These are phyloP conservation scores for Lycocerus yunnanus DNA, from an alignment of 2,888 invertebrate species.

Conservation along the genomic window DNA sequence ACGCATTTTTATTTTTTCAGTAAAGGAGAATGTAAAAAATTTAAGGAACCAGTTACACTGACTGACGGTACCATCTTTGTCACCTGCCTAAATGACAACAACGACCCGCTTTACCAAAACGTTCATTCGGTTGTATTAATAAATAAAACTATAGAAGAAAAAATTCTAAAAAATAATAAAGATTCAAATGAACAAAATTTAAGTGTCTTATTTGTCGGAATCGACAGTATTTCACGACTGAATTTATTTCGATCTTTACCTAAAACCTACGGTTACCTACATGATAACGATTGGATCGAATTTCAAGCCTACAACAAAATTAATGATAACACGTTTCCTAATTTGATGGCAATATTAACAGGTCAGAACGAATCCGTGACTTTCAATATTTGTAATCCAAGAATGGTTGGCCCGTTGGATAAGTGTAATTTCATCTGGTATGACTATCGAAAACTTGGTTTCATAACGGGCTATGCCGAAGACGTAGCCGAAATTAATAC, in stretches of 20 bases:
- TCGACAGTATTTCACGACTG: constrained; percentile 83
- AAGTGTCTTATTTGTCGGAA: constrained; percentile 78
- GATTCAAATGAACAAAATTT: constrained; percentile 49
- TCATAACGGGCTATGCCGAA: constrained; percentile 80
- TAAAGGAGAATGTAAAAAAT: constrained; percentile 18
- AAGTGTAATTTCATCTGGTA: constrained; percentile 80
- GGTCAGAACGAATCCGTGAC: constrained; percentile 62
- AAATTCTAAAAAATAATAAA: constrained; percentile 32
- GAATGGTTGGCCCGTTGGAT: constrained; percentile 63
- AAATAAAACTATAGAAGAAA: constrained; percentile 55
- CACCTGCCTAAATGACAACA: constrained; percentile 2
- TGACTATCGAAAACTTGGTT: constrained; percentile 70
- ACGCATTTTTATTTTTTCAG: constrained; percentile 20
- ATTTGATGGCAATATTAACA: constrained; percentile 82
- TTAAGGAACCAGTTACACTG: constrained; percentile 14
- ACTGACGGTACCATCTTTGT: constrained; percentile 14
- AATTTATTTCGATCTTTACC: constrained; percentile 79
- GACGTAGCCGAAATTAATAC: constrained; percentile 75
- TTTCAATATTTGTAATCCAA: constrained; percentile 59
- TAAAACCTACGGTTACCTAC: constrained; percentile 68
- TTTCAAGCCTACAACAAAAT: constrained; percentile 63
- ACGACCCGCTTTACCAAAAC: constrained; percentile 54
- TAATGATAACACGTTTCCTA: constrained; percentile 90
- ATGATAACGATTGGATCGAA: constrained; percentile 56
- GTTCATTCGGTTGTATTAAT: constrained; percentile 60